Conservation (phyloP, 2,797 vertebrate genomes). For the Lerista edwardsae region DNA sequence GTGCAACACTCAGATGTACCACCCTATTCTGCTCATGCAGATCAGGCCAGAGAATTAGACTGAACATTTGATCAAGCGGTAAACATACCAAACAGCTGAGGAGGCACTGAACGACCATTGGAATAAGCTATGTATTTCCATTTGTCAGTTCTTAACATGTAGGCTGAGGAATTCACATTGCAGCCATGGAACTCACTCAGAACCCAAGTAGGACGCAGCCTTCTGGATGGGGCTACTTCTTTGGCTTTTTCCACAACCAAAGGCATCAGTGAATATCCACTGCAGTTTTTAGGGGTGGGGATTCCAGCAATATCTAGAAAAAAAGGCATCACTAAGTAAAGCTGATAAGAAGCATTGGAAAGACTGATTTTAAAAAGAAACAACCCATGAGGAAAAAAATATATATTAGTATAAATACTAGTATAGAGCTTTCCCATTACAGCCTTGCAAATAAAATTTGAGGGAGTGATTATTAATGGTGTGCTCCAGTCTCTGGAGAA, state of each 20-base stretch:
- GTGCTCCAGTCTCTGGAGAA: not conserved
- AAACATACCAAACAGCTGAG: conserved; percentile 92
- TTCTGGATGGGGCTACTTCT: conserved; percentile 9
- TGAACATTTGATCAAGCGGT: not conserved
- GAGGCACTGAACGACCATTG: conserved; percentile 83
- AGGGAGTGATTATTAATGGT: not conserved
- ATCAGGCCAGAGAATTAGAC: not conserved
- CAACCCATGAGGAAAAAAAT: not conserved
- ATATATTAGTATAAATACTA: not conserved
- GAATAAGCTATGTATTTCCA: conserved; percentile 94
- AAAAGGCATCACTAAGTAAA: not conserved
- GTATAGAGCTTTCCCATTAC: not conserved
- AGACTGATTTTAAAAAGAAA: not conserved
- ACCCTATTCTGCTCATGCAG: not conserved
- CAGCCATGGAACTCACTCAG: conserved; percentile 96
- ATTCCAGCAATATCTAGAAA: conserved; percentile 85
- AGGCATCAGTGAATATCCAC: conserved; percentile 89
- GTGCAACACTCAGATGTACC: not conserved
- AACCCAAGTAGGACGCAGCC: conserved; percentile 82
- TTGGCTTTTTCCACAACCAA: conserved; percentile 68
- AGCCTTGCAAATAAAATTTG: not conserved
- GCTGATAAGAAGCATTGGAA: not conserved
- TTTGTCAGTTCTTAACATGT: conserved; percentile 87
- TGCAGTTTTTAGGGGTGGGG: conserved; percentile 77
- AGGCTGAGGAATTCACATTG: conserved; percentile 91